Conservation (phyloP, 2,888 invertebrate genomes). For the Ellobium chinense region DNA sequence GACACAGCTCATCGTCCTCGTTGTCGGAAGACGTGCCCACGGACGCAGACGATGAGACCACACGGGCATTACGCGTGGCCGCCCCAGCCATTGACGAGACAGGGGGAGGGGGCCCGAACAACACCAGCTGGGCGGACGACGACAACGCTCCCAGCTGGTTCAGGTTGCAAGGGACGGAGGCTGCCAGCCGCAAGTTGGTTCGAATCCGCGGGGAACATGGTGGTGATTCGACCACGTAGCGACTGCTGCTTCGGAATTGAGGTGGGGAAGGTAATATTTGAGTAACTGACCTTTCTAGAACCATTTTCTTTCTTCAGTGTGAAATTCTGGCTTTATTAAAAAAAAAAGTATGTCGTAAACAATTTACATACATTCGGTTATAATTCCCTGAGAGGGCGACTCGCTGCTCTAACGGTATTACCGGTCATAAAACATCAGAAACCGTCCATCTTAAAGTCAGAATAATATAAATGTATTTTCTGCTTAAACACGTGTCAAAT, state of each 20-base stretch:
- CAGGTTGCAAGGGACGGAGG: slow-evolving; percentile 47
- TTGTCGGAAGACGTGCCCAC: slow-evolving; percentile 20
- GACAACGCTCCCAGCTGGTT: slow-evolving; percentile 35
- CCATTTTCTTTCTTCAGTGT: slow-evolving; percentile 3
- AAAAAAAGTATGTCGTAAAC: no score
- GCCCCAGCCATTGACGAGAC: not conserved
- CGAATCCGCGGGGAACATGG: slow-evolving; percentile 21
- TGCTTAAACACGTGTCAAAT: no score
- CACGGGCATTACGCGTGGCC: not conserved
- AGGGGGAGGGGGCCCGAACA: slow-evolving; percentile 20
- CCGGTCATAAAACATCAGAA: no score
- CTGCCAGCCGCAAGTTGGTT: slow-evolving; percentile 25
- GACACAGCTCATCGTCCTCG: not conserved
- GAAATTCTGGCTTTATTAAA: not conserved
- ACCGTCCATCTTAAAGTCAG: no score
- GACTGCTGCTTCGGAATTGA: not conserved
- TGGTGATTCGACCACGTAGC: slow-evolving; percentile 5
- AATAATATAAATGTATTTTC: no score
- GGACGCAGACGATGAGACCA: not conserved
- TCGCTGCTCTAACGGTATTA: no score
- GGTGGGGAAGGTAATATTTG: not conserved
- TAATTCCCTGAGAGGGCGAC: no score
- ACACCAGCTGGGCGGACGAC: slow-evolving; percentile 8
- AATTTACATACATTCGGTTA: no score
- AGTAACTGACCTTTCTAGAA: slow-evolving; percentile 9